A percentile compares a stretch with the other conserved stretches of the same genome.
Conservation (phyloP, 2,797 vertebrate species). For the Myiotriccus ornatus region DNA sequence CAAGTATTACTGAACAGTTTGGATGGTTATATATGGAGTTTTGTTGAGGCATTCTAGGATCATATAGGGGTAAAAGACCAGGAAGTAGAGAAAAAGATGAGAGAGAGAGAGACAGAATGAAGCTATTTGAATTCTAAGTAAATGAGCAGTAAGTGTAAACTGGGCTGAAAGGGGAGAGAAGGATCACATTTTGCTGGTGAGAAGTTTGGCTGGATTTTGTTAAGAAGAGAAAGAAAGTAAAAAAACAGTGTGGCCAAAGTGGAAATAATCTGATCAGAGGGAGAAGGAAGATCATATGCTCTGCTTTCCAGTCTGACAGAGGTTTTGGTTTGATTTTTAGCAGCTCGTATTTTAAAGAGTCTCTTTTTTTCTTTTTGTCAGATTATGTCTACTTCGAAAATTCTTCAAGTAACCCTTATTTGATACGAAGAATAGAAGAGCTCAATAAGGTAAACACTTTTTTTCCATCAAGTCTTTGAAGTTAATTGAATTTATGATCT, state of each 20-base stretch:
- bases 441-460: constrained; percentile 80
- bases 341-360: background rate
- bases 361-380: constrained; percentile 48
- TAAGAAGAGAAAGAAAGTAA: background rate
- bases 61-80: background rate
- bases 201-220: background rate
- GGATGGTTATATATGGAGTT: background rate
- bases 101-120: background rate
- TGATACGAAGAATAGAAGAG: constrained; percentile 83
- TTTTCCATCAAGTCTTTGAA: background rate
- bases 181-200: background rate
- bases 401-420: constrained; percentile 83
- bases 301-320: background rate
- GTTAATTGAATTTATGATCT: constrained; percentile 16
- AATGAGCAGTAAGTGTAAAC: background rate
- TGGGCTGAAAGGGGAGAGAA: background rate
- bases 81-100: background rate
- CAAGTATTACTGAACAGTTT: background rate
- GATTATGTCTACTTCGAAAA: constrained; percentile 86
- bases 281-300: background rate
- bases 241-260: background rate
- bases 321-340: background rate
- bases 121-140: background rate
- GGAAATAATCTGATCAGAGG: background rate
- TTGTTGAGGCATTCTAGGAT: background rate